Evolutionary conservation across 2,888 invertebrate genomes (phyloP), one percentile per base, ranked within the genome.

Genomic region (Meandrusa payeni): DNA sequence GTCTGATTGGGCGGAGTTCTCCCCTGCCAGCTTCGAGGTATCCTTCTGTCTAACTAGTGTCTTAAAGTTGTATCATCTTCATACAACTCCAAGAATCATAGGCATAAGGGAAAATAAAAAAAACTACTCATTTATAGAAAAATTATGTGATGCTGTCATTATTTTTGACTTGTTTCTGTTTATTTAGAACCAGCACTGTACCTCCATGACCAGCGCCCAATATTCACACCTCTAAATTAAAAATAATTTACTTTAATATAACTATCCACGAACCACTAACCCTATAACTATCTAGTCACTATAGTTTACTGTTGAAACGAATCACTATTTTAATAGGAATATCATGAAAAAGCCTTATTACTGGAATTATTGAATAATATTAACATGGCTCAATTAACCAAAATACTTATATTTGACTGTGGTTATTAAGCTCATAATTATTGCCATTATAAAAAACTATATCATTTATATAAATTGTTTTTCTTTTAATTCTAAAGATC

Each of bases 341-440:
- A 36, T 11, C 19, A 15, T 24, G 10, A 26, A 27, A 36, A 7
- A n/a, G n/a, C 11, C 11, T 19, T 13, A 15, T 15, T 19, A 26
- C 10, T 36, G 17, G 23, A 34, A 9, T 26, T 17, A 11, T 36
- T 36, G 5, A n/a, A 31, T 15, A 7, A 7, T 2, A 31, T 31
- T 15, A 31, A 9, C 9, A 3, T 10, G 6, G 31, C 31, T 31
- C n/a, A n/a, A n/a, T n/a, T 31, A 41, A 46, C 32, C 40, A 40
- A 45, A 42, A 20, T 40, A 42, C 41, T 10, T 32, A 50, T 36
- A 42, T 47, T 45, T 28, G 20, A 41, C 33, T 33, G 13, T 20
- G 7, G 12, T 19, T 2, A 12, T 26, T 32, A 33, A 41, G 41
- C 41, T 41, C 41, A 33, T 40, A 19, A 7, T 31, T 15, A 29